Evolutionary conservation across 2,888 invertebrate species (phyloP).

Genomic region (Serrognathus titanus): DNA sequence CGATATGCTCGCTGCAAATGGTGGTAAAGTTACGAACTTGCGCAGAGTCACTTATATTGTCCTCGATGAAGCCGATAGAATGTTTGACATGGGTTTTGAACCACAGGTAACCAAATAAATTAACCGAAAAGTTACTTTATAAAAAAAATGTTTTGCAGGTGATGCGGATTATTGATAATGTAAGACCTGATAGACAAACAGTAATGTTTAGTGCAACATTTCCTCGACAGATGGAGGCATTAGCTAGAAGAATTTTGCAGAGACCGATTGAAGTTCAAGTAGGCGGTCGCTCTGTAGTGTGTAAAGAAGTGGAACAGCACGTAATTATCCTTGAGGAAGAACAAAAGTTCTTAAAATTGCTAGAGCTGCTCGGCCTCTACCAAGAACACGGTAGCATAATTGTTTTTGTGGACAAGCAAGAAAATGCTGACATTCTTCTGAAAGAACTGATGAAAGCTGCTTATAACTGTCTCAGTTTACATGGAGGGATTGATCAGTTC

Average conservation of each 20-base stretch:
- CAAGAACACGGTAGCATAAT: conserved; percentile 91
- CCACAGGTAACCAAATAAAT: conserved; percentile 60
- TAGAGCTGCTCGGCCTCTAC: conserved; percentile 95
- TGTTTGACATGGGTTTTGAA: conserved; percentile 99
- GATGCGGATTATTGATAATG: conserved; percentile 96
- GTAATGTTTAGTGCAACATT: conserved; percentile 99
- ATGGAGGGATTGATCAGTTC: conserved; percentile 99
- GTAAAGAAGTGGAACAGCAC: conserved; percentile 96
- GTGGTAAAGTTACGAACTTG: conserved; percentile 95
- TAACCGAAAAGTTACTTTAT: too few species aligned
- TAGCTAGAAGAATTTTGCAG: conserved; percentile 88
- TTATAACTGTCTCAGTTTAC: conserved; percentile 94
- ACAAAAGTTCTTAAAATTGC: conserved; percentile 93
- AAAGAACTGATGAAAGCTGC: conserved; percentile 95
- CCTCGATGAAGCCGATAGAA: conserved; percentile 97
- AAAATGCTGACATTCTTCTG: conserved; percentile 88
- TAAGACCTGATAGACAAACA: conserved; percentile 94
- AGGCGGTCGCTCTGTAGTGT: conserved; percentile 94
- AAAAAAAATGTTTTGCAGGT: conserved; percentile 53
- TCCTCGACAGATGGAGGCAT: conserved; percentile 97
- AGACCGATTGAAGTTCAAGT: conserved; percentile 97
- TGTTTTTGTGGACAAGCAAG: conserved; percentile 98
- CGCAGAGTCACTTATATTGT: conserved; percentile 96
- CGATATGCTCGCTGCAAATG: conserved; percentile 98
- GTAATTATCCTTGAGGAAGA: conserved; percentile 93